phyloP scores from a whole-genome alignment of 2,113 vertebrate species.

The Nothocercus nigrocapillus region DNA sequence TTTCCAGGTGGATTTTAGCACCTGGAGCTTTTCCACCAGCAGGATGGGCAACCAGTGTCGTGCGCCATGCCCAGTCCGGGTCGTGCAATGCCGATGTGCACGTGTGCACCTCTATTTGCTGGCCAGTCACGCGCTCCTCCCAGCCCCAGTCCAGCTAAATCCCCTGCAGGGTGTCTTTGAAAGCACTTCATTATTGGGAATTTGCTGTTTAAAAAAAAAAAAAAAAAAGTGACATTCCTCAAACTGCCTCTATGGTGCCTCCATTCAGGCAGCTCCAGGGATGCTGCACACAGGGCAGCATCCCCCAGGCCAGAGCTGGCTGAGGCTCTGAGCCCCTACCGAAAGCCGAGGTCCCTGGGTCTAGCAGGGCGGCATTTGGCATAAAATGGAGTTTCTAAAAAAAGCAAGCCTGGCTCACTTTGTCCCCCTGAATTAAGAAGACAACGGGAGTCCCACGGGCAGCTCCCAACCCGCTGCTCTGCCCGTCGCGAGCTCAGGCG shows the following conservation, averaged over 20 bases:
- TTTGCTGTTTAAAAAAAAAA: neutral
- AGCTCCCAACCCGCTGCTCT: neutral
- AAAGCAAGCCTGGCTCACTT: neutral
- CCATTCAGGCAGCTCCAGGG: neutral
- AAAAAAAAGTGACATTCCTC: neutral
- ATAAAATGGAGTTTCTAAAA: neutral
- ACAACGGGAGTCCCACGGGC: neutral
- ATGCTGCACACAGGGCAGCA: neutral
- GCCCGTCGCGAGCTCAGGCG: neutral
- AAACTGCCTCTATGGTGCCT: neutral
- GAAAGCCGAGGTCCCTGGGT: neutral
- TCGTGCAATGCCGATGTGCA: neutral
- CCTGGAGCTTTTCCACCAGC: neutral
- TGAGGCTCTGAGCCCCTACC: neutral
- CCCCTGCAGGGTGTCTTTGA: neutral
- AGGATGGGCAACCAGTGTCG: accelerated
- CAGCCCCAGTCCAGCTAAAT: neutral
- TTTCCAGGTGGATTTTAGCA: slow-evolving; percentile 47
- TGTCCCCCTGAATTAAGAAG: neutral
- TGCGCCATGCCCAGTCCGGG: neutral
- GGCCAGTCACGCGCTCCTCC: neutral
- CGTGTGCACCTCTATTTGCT: neutral
- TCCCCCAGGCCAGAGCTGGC: neutral
- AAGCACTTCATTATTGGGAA: neutral
- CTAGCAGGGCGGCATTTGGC: neutral